phyloP scores from a whole-genome alignment of 2,888 invertebrate genomes.

The Ophion ellenae region DNA sequence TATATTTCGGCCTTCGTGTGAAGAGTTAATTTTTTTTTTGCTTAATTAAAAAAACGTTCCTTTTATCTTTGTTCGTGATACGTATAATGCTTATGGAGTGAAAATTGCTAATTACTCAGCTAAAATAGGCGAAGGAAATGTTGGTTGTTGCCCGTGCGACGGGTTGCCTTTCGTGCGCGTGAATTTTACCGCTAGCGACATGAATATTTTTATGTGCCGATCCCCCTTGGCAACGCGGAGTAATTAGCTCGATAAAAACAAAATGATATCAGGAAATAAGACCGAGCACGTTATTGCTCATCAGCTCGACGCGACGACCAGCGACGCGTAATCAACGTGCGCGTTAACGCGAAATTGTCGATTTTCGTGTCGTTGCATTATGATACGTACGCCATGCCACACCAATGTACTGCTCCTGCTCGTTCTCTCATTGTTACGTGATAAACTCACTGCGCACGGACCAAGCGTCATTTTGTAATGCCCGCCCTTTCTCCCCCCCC shows the following conservation, averaged over 20 bases:
- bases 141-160: neutral
- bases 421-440: constrained; percentile 1
- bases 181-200: neutral
- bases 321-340: constrained; percentile 2
- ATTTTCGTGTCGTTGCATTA: constrained; percentile 34
- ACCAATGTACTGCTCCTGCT: neutral
- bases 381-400: constrained; percentile 4
- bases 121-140: neutral
- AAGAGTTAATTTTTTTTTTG: neutral
- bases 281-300: constrained; percentile 5
- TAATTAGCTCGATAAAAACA: constrained; percentile 27
- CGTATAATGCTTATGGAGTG: neutral
- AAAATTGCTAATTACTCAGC: constrained; percentile 2
- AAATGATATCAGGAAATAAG: constrained; percentile 10
- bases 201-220: neutral
- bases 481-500: neutral
- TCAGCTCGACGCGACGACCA: constrained; percentile 3
- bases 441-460: constrained; percentile 7
- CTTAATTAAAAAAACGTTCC: neutral
- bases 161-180: neutral
- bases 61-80: neutral
- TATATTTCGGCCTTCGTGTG: too few relatives aligned
- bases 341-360: constrained; percentile 19
- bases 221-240: neutral
- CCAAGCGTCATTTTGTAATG: constrained; percentile 11